Evolutionary conservation across 1,140 invertebrate genomes (phyloP).

Genomic region (Lucilia cuprina): DNA sequence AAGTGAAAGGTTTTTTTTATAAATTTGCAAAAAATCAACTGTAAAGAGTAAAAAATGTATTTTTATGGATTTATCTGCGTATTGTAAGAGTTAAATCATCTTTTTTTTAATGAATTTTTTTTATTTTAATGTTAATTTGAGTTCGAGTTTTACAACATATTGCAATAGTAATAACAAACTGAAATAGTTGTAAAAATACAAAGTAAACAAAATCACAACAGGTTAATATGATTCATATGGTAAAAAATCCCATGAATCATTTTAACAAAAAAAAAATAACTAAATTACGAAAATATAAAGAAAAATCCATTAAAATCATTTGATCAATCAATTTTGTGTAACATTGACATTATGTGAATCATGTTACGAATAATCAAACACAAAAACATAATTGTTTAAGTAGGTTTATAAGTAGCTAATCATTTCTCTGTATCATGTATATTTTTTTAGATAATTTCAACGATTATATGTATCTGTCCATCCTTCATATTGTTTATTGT

Average conservation of each 20-base stretch:
- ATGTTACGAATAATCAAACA: too few relatives aligned
- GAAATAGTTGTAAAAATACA: neutral
- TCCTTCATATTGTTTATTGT: too few relatives aligned
- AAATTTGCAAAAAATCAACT: neutral
- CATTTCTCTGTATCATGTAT: too few relatives aligned
- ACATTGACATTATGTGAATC: too few relatives aligned
- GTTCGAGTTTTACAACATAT: neutral
- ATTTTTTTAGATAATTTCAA: too few relatives aligned
- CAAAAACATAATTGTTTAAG: too few relatives aligned
- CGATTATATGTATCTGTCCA: too few relatives aligned
- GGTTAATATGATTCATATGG: too few relatives aligned
- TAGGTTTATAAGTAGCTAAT: too few relatives aligned
- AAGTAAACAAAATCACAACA: too few relatives aligned
- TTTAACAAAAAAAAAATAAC: neutral
- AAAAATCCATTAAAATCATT: neutral
- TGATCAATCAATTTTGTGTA: too few relatives aligned
- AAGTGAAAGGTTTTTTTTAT: neutral
- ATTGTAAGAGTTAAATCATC: neutral
- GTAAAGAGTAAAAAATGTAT: neutral
- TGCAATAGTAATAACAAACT: neutral
- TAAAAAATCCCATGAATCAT: neutral
- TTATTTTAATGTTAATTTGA: neutral
- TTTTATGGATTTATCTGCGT: neutral
- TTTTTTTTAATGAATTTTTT: slow-evolving; percentile 8
- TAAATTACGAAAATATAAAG: neutral